Percentiles rank a stretch among this genome's conserved stretches.
phyloP scores from a whole-genome alignment of 2,113 vertebrate species.

The Caranx ignobilis region DNA sequence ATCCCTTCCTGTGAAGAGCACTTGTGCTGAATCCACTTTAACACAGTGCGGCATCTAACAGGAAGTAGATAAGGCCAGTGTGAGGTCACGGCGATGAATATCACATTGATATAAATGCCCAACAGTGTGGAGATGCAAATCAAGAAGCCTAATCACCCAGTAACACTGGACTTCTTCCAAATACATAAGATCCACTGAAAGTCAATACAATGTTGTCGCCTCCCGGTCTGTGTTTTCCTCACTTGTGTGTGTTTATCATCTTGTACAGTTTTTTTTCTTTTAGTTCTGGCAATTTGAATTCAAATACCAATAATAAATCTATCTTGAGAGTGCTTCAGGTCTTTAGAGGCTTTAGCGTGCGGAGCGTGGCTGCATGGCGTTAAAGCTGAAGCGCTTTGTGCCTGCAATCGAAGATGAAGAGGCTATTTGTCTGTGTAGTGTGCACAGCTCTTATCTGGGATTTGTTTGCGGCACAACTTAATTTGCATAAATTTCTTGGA shows the following conservation, averaged over 20 bases:
- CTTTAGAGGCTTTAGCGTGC: slow-evolving; percentile 60
- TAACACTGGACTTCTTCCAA: not conserved
- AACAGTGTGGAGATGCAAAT: not conserved
- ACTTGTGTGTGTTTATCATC: slow-evolving; percentile 23
- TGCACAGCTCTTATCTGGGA: slow-evolving; percentile 65
- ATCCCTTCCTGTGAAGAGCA: too few species aligned
- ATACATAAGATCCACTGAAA: not conserved
- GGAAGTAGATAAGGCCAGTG: slow-evolving; percentile 23
- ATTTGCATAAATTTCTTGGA: slow-evolving; percentile 75
- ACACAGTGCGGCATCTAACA: not conserved
- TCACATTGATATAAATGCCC: slow-evolving; percentile 33
- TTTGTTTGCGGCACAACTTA: slow-evolving; percentile 72
- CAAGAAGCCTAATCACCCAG: not conserved
- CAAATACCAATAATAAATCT: slow-evolving; percentile 40
- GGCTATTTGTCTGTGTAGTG: slow-evolving; percentile 72
- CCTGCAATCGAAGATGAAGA: slow-evolving; percentile 70
- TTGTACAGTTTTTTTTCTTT: slow-evolving; percentile 40
- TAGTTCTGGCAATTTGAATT: slow-evolving; percentile 46
- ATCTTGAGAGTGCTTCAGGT: slow-evolving; percentile 50
- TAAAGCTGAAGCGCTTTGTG: slow-evolving; percentile 60
- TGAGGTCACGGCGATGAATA: slow-evolving; percentile 28
- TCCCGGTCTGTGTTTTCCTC: not conserved
- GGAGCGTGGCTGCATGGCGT: slow-evolving; percentile 36
- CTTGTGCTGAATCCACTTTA: not conserved
- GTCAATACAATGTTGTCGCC: not conserved